Conservation (phyloP, 2,888 invertebrate genomes). For the Callyntrura sp. region DNA sequence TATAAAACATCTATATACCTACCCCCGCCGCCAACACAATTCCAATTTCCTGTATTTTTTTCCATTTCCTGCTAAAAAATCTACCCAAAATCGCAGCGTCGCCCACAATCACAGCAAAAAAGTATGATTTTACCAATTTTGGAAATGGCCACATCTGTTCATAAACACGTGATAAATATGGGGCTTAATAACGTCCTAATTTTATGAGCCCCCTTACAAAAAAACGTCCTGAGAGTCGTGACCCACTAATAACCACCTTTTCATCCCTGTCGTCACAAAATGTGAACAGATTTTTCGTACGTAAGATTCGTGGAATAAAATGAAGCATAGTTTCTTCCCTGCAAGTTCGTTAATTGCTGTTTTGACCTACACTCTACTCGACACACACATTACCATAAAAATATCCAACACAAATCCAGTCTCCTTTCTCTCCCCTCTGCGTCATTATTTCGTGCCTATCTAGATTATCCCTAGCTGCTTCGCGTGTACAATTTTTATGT, state of each 20-base stretch:
- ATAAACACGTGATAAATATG: too few relatives aligned
- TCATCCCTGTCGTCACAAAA: too few relatives aligned
- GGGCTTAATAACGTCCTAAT: too few relatives aligned
- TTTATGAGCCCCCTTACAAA: too few relatives aligned
- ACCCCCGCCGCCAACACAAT: background rate
- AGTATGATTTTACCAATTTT: too few relatives aligned
- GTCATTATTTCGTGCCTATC: background rate
- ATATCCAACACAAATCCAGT: background rate
- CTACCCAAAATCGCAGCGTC: too few relatives aligned
- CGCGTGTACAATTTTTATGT: background rate
- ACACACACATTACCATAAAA: background rate
- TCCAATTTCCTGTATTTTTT: constrained; percentile 1
- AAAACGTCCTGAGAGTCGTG: too few relatives aligned
- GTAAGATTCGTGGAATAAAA: too few relatives aligned
- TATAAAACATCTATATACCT: background rate
- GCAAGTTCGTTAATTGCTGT: background rate
- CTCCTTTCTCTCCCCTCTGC: background rate
- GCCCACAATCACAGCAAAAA: too few relatives aligned
- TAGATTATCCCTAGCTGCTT: background rate
- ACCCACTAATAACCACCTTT: too few relatives aligned
- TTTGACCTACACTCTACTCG: background rate
- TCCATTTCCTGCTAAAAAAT: background rate
- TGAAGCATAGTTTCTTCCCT: background rate
- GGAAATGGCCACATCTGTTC: too few relatives aligned
- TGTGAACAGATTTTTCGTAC: too few relatives aligned